Evolutionary conservation across 2,797 vertebrate genomes (phyloP).

Genomic region (Pachyuromys duprasi): DNA sequence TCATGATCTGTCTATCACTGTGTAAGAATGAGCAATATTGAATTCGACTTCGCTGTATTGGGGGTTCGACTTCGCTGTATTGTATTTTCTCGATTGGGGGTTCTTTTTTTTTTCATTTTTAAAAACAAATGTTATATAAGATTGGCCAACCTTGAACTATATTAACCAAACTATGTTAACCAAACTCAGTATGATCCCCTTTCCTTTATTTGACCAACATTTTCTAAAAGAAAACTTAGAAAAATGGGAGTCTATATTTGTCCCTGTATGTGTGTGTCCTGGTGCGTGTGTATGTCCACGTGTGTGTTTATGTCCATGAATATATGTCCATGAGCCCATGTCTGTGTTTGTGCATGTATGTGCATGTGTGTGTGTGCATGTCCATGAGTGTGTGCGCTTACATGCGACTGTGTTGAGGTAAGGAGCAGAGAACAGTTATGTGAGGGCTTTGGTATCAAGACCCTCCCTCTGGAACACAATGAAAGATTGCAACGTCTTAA

Average conservation of each 20-base stretch:
- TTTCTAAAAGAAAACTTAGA: not conserved
- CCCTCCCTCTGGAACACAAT: not conserved
- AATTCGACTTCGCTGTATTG: constrained; percentile 35
- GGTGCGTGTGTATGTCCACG: not conserved
- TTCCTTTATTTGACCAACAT: not conserved
- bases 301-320: not conserved
- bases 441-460: not conserved
- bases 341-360: not conserved
- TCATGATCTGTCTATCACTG: not conserved
- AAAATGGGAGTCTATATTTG: not conserved
- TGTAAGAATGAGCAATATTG: not conserved
- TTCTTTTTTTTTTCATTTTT: not conserved
- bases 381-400: too few species aligned
- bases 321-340: not conserved
- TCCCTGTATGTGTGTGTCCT: not conserved
- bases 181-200: not conserved
- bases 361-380: not conserved
- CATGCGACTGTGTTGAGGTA: not conserved
- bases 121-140: too few species aligned
- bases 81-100: not conserved
- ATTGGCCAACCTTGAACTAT: too few species aligned
- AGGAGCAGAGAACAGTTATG: not conserved
- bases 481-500: not conserved
- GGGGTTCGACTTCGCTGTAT: not conserved
- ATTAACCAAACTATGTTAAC: too few species aligned